Evolutionary conservation across 2,113 vertebrate species (phyloP), one percentile per base, ranked within the genome.

Genomic region (Mesocricetus auratus): DNA sequence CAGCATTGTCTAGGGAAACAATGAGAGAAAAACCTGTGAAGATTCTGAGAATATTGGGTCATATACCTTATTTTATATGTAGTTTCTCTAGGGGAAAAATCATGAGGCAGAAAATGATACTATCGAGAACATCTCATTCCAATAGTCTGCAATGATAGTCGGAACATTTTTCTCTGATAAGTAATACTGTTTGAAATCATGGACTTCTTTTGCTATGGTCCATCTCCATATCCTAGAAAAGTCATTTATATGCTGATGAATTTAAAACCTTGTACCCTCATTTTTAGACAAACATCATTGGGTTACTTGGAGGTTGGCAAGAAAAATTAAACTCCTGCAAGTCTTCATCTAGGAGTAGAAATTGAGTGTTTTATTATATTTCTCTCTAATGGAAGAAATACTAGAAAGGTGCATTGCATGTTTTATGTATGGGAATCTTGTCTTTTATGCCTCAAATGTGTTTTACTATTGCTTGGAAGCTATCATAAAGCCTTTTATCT

Each of bases 401-500:
- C 64, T 94, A 93, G 62, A 96, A 94, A 97, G 86, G 96, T 73
- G 86, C 94, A 97, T 86, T 97, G 58, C 82, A 85, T 85, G 39
- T 64, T 98, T 98, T 98, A 98, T 98, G 96, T 98, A 56, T 47
- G 91, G 66, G 83, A 97, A 98, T 94, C 85, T 97, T 95, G 36
- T 53, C 29, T 92, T 97, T 97, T 97, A 96, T 97, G 94, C 96
- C 88, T 96, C 88, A 98, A 96, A 97, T 92, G 36, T 95, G 91
- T 98, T 98, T 98, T 98, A 96, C 90, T 94, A 69, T 97, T 98
- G 79, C 93, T 98, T 97, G 87, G 95, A 97, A 98, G 86, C 91
- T 96, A 96, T 97, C 97, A 97, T 96, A 98, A 98, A 98, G 92
- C 89, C 94, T 98, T 86, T 97, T 98, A 92, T 98, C 95, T 97